A percentile compares a stretch with the other conserved stretches of the same genome.
phyloP scores from a whole-genome alignment of 2,797 vertebrate genomes.

The Melanotaenia nigrans region DNA sequence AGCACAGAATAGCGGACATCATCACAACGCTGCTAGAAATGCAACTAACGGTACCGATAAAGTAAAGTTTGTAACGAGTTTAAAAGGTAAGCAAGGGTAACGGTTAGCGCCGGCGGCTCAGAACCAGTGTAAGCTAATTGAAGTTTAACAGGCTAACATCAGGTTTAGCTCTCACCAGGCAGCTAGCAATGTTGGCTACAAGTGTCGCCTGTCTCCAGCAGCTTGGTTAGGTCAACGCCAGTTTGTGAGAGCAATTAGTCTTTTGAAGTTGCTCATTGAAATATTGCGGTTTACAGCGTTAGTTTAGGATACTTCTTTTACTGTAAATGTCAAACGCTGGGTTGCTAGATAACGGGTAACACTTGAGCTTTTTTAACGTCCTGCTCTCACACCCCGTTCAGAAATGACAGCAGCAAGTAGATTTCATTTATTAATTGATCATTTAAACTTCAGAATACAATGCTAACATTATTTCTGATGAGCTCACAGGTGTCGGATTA shows the following conservation, averaged over 20 bases:
- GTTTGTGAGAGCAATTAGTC: slow-evolving; percentile 23
- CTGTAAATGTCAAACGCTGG: slow-evolving; percentile 5
- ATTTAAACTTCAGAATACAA: slow-evolving; percentile 33
- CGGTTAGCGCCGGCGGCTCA: not conserved
- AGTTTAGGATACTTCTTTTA: slow-evolving; percentile 5
- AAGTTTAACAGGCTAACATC: slow-evolving; percentile 49
- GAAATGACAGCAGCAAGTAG: slow-evolving; percentile 1
- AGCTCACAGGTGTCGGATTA: slow-evolving; percentile 48
- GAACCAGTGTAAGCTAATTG: slow-evolving; percentile 23
- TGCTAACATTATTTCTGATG: slow-evolving; percentile 32
- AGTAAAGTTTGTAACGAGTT: slow-evolving; percentile 24
- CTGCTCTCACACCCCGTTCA: not conserved
- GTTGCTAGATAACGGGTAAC: not conserved
- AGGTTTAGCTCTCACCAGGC: slow-evolving; percentile 18
- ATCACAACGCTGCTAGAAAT: not conserved
- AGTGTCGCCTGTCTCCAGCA: slow-evolving; percentile 20
- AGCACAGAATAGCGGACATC: not conserved
- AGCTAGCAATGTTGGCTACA: slow-evolving; percentile 47
- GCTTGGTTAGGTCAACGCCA: slow-evolving; percentile 1
- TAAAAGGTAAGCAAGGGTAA: not conserved
- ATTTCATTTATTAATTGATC: slow-evolving; percentile 18
- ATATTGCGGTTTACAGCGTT: slow-evolving; percentile 1
- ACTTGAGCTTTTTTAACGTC: not conserved
- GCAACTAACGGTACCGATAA: slow-evolving; percentile 8
- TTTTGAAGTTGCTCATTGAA: slow-evolving; percentile 5